Percentiles rank a stretch among this genome's conserved stretches.
Evolutionary conservation across 2,113 vertebrate genomes (phyloP).

Genomic region (Percina caprodes): DNA sequence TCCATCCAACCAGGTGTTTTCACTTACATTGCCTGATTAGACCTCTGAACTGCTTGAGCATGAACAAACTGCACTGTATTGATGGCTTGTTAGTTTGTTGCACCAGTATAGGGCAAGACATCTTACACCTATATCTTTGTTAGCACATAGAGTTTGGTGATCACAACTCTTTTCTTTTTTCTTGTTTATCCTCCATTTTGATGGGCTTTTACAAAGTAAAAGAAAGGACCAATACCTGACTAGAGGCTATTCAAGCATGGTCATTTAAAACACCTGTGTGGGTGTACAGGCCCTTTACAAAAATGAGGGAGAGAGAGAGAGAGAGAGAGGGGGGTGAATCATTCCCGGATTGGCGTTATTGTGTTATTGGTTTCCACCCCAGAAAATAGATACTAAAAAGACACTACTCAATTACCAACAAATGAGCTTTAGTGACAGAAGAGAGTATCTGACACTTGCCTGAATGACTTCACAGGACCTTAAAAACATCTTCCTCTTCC

Average conservation of each 20-base stretch:
- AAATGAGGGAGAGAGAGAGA: too few relatives aligned
- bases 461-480: constrained; percentile 4
- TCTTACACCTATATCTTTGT: not conserved
- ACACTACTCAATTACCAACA: not conserved
- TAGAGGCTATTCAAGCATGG: not conserved
- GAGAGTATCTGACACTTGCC: not conserved
- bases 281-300: not conserved
- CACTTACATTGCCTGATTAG: not conserved
- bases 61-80: not conserved
- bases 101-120: not conserved
- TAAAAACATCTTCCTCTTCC: not conserved
- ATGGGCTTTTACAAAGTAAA: too few relatives aligned
- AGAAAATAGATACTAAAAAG: not conserved
- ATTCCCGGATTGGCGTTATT: not conserved
- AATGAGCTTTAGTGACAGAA: not conserved
- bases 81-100: too few relatives aligned
- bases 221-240: not conserved
- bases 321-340: too few relatives aligned
- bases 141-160: not conserved
- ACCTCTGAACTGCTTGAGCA: not conserved
- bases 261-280: not conserved
- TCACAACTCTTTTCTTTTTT: not conserved
- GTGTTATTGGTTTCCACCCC: not conserved
- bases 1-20: not conserved
- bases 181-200: not conserved